Conservation (phyloP, 1,140 invertebrate genomes). For the Anastrepha obliqua region DNA sequence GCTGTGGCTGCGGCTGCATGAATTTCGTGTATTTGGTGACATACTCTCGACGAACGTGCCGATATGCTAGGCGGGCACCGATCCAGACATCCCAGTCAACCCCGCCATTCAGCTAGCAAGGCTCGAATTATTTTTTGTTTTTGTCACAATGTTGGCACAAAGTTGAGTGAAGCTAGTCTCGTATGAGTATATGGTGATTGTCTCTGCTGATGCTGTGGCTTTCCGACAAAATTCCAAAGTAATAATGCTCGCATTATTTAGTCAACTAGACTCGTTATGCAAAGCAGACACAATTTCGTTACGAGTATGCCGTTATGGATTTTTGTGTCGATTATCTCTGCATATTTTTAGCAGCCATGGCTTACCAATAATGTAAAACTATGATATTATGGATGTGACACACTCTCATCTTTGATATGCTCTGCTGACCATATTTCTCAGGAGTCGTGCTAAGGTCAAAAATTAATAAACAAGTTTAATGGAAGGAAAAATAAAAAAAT, state of each 20-base stretch:
- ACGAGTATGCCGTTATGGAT: constrained; percentile 29
- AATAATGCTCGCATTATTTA: constrained; percentile 51
- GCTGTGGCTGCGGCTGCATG: neutral
- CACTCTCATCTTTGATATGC: constrained; percentile 29
- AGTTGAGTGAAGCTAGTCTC: neutral
- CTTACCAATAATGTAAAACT: neutral
- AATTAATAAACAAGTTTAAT: constrained; percentile 39
- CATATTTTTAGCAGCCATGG: constrained; percentile 17
- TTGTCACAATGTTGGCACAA: constrained; percentile 31
- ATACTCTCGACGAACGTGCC: constrained; percentile 50
- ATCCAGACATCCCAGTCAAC: neutral
- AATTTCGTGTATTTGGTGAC: constrained; percentile 47
- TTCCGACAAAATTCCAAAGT: constrained; percentile 31
- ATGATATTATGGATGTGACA: constrained; percentile 7
- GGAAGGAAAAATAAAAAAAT: neutral
- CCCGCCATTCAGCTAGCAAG: neutral
- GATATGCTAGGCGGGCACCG: constrained; percentile 31
- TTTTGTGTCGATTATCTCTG: constrained; percentile 33
- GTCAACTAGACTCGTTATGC: constrained; percentile 51
- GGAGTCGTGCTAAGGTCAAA: constrained; percentile 32
- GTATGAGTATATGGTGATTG: neutral
- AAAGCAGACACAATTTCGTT: constrained; percentile 38
- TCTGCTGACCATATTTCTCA: constrained; percentile 45
- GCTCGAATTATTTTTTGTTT: neutral
- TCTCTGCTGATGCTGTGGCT: neutral